Evolutionary conservation across 2,113 vertebrate species (phyloP), one percentile per base, ranked within the genome.

Genomic region (Cathartes aura): DNA sequence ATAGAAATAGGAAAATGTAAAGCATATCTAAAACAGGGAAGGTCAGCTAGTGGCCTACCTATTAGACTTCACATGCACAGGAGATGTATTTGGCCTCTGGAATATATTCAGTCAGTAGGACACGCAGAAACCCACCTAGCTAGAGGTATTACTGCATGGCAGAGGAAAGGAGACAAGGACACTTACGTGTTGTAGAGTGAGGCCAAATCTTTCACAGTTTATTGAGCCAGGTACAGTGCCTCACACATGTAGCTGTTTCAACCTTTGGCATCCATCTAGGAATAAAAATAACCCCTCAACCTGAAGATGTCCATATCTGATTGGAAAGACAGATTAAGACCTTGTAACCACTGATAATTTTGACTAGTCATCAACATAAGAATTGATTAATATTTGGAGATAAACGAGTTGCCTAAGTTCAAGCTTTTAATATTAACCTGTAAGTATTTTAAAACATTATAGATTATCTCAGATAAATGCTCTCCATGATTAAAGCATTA

Each of bases 141-240:
- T 0, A 58, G 80, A 66, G 19, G 30, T 30, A 59, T 59, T 53
- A 59, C 18, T 63, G 15, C 45, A 40, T 27, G 9, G 48, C 75
- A 83, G 14, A 62, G 13, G 34, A 75, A 71, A 63, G 24, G 10
- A 66, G 30, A 62, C 8, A 58, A 82, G 32, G 36, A 32, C 24
- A 56, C 17, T 21, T 52, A 27, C 1, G 7, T 59, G 48, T 53
- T 55, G 16, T 5, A 83, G 7, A 53, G 7, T 0, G 1, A 73
- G 24, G 53, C 11, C 53, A 84, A 68, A 68, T 15, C 15, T 36
- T 89, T 38, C 76, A 63, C 30, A 26, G 42, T 43, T 76, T 76
- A 72, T 53, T 81, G 53, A 90, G 13, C 38, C 1, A 5, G 43
- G 16, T 84, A 36, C n/a, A 42, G 18, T 68, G 18, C 5, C 14